Base-by-base conservation (phyloP, 2,797 vertebrate species). In the Novumbra hubbsi region DNA sequence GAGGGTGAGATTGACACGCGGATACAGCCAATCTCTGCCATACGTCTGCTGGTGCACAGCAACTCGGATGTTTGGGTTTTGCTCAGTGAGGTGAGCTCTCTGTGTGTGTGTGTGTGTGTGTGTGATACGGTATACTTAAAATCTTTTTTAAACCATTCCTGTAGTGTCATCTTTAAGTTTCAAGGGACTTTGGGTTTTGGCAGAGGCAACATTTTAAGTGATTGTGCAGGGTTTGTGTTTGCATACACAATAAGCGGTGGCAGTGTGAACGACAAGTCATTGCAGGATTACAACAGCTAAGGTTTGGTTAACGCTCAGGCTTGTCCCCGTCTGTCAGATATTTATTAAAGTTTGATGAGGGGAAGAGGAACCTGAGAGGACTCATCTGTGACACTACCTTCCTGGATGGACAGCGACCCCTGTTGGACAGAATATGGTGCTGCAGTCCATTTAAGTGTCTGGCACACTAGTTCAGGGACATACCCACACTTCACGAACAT, bases 321-420 rank as follows among this genome's bases (percentile, higher is more conserved):
- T 62, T 71, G 12, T 24, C 12, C 34, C 52, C 24, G 19, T 71
- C 70, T 41, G 30, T 19, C 55, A 71, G 70, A 71, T 71, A 71
- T 71, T 45, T 62, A 71, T 71, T 71, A 60, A 71, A 71, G 19
- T 71, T 71, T 62, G 17, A 71, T 34, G 30, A 70, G 12, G 14
- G 49, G 52, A 60, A 52, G 14, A 62, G 50, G 60, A 45, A 45
- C 55, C 3, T 9, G 19, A 57, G 70, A 12, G 17, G 3, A 14
- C 50, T 16, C 32, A 1, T n/a, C 55, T 27, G 32, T 19, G 12
- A 24, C 32, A 7, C 12, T 14, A 27, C n/a, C 15, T 38, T 52
- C 2, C 12, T 60, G 52, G 52, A 24, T 16, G 0, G 38, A 41
- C 15, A 62, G 52, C 4, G 30, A 14, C 52, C 30, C 30, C 68